Evolutionary conservation across 1,140 invertebrate species (phyloP).

Genomic region (Drosophila yakuba): DNA sequence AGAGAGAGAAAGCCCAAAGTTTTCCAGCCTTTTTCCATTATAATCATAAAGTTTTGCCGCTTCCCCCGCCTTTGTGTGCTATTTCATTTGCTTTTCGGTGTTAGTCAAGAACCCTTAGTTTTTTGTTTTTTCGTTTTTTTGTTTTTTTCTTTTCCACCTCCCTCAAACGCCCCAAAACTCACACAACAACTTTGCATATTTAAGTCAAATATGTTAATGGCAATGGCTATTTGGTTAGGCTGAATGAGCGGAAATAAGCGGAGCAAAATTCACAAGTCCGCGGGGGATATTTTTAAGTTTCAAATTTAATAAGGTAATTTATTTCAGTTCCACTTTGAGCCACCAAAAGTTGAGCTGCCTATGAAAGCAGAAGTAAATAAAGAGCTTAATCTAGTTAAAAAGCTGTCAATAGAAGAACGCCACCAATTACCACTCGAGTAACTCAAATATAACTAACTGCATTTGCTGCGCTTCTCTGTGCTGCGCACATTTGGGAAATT

Average conservation of each 20-base stretch:
- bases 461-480: slow-evolving; percentile 7
- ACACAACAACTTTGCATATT: slow-evolving; percentile 22
- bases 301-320: background rate
- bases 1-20: slow-evolving; percentile 2
- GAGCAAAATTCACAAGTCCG: background rate
- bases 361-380: too few relatives aligned
- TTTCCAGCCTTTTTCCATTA: slow-evolving; percentile 20
- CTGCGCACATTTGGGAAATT: slow-evolving; percentile 13
- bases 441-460: background rate
- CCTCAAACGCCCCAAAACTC: background rate
- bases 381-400: too few relatives aligned
- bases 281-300: background rate
- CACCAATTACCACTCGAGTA: background rate
- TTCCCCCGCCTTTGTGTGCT: slow-evolving; percentile 1
- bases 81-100: slow-evolving; percentile 34
- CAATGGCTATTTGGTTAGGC: slow-evolving; percentile 3
- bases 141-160: background rate
- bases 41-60: slow-evolving; percentile 26
- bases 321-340: background rate
- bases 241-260: background rate
- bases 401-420: background rate
- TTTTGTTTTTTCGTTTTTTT: too few relatives aligned
- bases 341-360: too few relatives aligned
- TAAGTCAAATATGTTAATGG: slow-evolving; percentile 21
- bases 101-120: slow-evolving; percentile 25